Evolutionary conservation across 2,888 invertebrate genomes (phyloP).

Genomic region (Lepidocyrtoides sp.): DNA sequence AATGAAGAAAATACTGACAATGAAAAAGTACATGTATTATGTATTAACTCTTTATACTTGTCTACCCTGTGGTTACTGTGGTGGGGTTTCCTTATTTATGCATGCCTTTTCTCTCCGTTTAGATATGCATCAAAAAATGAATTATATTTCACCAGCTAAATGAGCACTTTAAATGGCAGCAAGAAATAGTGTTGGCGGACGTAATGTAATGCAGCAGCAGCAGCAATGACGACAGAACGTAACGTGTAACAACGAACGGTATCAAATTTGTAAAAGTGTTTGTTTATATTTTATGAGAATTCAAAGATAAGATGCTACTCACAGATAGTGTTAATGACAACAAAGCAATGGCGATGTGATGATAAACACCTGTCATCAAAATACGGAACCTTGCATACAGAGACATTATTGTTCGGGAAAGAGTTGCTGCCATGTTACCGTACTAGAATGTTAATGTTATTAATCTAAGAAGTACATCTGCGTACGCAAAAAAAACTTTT

Average conservation of each 20-base stretch:
- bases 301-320: neutral
- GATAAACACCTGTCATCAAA: conserved; percentile 73
- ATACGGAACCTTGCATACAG: conserved; percentile 33
- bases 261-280: conserved; percentile 56
- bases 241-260: conserved; percentile 45
- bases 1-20: conserved; percentile 22
- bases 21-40: neutral
- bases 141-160: conserved; percentile 42
- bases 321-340: conserved; percentile 42
- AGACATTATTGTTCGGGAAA: neutral
- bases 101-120: conserved; percentile 1
- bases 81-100: neutral
- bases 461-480: too few relatives aligned
- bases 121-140: conserved; percentile 45
- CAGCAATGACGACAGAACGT: conserved; percentile 12
- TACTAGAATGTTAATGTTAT: too few relatives aligned
- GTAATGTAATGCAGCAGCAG: conserved; percentile 43
- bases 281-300: conserved; percentile 14
- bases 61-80: neutral
- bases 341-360: conserved; percentile 20
- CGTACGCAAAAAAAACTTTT: too few relatives aligned
- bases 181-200: conserved; percentile 42
- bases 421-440: neutral
- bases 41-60: neutral
- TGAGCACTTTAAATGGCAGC: conserved; percentile 40